phyloP scores from a whole-genome alignment of 1,140 invertebrate species.

The Leptinotarsa undecemlineata region DNA sequence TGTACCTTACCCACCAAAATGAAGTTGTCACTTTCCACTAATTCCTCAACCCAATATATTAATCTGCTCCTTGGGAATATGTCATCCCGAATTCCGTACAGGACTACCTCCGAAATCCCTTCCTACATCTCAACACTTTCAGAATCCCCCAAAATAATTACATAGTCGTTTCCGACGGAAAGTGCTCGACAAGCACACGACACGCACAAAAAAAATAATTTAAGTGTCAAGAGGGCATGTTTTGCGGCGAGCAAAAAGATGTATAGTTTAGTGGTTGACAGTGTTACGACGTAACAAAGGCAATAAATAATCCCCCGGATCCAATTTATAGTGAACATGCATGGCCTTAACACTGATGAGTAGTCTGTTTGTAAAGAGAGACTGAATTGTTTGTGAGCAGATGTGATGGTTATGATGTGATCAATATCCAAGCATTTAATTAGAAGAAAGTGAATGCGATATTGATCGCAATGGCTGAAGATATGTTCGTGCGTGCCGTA shows the following conservation, averaged over 20 bases:
- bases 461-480: too few species aligned
- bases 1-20: neutral
- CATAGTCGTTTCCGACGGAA: neutral
- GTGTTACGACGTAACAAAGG: slow-evolving; percentile 23
- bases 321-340: slow-evolving; percentile 12
- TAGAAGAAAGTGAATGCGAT: too few species aligned
- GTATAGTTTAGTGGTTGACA: slow-evolving; percentile 27
- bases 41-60: neutral
- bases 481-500: too few species aligned
- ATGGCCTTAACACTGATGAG: slow-evolving; percentile 16
- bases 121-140: neutral
- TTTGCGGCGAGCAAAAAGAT: slow-evolving; percentile 20
- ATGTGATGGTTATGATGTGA: neutral
- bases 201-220: slow-evolving; percentile 22
- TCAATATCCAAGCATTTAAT: too few species aligned
- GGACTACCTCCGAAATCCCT: neutral
- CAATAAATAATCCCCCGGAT: slow-evolving; percentile 22
- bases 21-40: neutral
- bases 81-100: neutral
- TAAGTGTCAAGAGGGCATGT: slow-evolving; percentile 15
- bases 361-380: slow-evolving; percentile 14
- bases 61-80: neutral
- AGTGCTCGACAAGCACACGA: slow-evolving; percentile 19
- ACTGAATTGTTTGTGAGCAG: neutral
- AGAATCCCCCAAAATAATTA: slow-evolving; percentile 6